Evolutionary conservation across 2,113 vertebrate genomes (phyloP).

Genomic region (Hippopotamus amphibius): DNA sequence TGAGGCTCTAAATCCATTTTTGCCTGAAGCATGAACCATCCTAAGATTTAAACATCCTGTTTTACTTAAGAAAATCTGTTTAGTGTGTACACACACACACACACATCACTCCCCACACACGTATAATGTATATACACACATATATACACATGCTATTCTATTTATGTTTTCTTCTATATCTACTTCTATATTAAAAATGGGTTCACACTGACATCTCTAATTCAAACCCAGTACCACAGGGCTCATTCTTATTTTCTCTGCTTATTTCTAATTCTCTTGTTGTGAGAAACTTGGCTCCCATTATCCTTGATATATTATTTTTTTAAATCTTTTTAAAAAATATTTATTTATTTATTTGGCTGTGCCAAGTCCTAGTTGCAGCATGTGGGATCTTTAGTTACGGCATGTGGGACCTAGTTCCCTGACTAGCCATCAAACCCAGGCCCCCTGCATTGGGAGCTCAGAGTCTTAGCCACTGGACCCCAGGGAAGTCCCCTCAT

Average conservation of each 20-base stretch:
- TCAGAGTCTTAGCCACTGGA: too few species aligned
- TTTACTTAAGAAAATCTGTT: not conserved
- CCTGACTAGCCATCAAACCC: too few species aligned
- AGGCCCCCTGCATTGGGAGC: too few species aligned
- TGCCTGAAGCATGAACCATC: not conserved
- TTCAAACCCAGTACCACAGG: not conserved
- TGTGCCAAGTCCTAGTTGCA: too few species aligned
- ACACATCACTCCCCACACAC: not conserved
- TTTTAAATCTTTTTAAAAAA: too few species aligned
- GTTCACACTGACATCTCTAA: not conserved
- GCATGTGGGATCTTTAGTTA: too few species aligned
- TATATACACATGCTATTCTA: not conserved
- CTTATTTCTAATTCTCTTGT: slow-evolving; percentile 33
- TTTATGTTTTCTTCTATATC: slow-evolving; percentile 20
- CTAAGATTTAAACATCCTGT: not conserved
- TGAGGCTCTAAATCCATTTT: not conserved
- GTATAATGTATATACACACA: not conserved
- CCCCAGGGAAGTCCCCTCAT: too few species aligned
- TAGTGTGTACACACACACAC: not conserved
- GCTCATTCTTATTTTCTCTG: not conserved
- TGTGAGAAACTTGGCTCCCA: not conserved
- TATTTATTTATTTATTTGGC: too few species aligned
- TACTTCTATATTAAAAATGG: not conserved
- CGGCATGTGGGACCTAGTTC: too few species aligned
- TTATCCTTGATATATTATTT: not conserved